A percentile compares a stretch with the other conserved stretches of the same genome.
Conservation (phyloP, 2,797 vertebrate species). For the Pangasius sanitwongsei region DNA sequence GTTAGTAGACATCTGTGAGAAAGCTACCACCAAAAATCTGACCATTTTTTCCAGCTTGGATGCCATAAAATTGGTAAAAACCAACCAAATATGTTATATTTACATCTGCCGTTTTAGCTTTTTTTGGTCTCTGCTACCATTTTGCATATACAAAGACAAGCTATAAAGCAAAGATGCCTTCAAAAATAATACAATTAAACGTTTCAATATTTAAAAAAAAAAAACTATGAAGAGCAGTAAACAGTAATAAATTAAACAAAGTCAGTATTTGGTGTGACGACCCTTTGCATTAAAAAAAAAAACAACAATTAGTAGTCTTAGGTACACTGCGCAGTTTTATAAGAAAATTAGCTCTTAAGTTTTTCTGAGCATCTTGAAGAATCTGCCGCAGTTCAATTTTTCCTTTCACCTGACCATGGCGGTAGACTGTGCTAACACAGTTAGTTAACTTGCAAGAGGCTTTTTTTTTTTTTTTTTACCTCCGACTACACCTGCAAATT, state of each 20-base stretch:
- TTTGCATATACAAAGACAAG: not conserved
- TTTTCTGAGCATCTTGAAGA: not conserved
- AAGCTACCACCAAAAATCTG: not conserved
- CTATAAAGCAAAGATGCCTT: not conserved
- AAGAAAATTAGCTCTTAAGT: not conserved
- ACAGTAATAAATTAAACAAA: not conserved
- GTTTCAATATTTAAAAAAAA: no score
- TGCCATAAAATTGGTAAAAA: not conserved
- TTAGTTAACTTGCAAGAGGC: not conserved
- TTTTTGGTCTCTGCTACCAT: not conserved
- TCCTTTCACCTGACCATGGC: no score
- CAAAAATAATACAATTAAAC: no score
- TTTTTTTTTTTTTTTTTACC: no score
- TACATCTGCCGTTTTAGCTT: not conserved
- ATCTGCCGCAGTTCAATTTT: not conserved
- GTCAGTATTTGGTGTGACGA: not conserved
- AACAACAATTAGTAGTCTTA: no score
- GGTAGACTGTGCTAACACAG: no score
- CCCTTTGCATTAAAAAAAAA: no score
- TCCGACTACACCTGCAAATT: no score
- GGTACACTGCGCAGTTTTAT: no score
- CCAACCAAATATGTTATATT: not conserved
- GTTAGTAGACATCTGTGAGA: not conserved
- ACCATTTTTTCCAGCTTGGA: not conserved
- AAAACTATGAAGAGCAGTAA: not conserved